Evolutionary conservation across 2,888 invertebrate genomes (phyloP), one percentile per base, ranked within the genome.

Genomic region (Drosophila atripex): DNA sequence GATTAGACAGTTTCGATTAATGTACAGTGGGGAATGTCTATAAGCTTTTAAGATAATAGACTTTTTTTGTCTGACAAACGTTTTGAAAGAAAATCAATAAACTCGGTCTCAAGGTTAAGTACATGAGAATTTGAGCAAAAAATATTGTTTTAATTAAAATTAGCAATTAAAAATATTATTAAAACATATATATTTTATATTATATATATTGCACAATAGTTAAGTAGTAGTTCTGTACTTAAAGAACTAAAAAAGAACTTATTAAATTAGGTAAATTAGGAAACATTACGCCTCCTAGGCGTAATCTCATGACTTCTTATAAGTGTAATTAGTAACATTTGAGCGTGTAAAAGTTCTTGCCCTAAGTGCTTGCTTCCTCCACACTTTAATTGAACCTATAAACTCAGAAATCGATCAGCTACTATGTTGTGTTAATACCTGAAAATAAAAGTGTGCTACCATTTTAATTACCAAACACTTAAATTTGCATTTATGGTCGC

Each of bases 401-500:
- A 41, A 18, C 39, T 21, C 11, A 21, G 18, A 11, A 41, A 21
- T 43, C 43, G 18, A 43, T 21, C 43, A 43, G 21, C 21, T 21
- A 43, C 21, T 43, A 21, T 12, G 43, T 11, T 43, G 6, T 8
- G 6, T 8, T 12, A 35, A 46, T 18, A 7, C 16, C 9, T 2
- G 16, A 9, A 12, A 9, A 6, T 12, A 4, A 18, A 23, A 16
- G 21, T 60, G 7, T 2, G 60, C 16, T 41, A 39, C 30, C 30
- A 16, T 7, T 32, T 59, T 9, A 47, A 47, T 32, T 32, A 14
- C 21, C 23, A 12, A 9, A 25, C 49, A 54, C 52, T 46, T 58
- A 54, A 52, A 55, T 47, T 73, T 58, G 50, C 41, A 46, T 66
- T 58, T 51, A 32, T 55, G 14, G 23, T 54, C 47, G 25, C 30